Evolutionary conservation across 2,113 vertebrate genomes (phyloP).

Genomic region (Hippocampus zosterae): DNA sequence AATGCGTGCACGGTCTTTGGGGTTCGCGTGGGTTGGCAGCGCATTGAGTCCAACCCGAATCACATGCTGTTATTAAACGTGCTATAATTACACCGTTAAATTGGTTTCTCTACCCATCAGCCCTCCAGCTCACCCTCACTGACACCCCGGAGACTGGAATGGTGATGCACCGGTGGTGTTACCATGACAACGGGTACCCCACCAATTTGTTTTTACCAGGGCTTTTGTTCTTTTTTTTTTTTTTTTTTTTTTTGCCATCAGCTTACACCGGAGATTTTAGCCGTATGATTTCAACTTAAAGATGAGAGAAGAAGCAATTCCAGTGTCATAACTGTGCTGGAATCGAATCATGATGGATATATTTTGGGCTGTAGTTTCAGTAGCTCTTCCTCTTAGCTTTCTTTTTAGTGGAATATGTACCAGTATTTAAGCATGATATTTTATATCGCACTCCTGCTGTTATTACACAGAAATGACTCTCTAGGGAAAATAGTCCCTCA

Average conservation of each 20-base stretch:
- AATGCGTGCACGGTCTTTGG: neutral
- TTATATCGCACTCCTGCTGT: neutral
- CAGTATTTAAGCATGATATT: no score
- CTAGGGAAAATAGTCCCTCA: no score
- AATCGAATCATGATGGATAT: neutral
- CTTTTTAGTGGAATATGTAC: neutral
- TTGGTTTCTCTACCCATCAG: constrained; percentile 15
- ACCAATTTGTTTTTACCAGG: constrained; percentile 46
- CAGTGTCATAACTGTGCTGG: neutral
- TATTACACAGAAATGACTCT: neutral
- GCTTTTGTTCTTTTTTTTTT: constrained; percentile 52
- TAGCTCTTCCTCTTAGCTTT: neutral
- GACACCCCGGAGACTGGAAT: constrained; percentile 37
- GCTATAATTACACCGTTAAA: constrained; percentile 58
- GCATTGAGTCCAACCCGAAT: constrained; percentile 28
- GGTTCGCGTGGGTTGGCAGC: constrained; percentile 16
- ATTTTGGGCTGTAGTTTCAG: neutral
- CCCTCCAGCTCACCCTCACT: constrained; percentile 6
- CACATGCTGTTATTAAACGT: constrained; percentile 51
- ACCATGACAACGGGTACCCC: constrained; percentile 57
- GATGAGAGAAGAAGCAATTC: neutral
- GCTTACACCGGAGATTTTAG: neutral
- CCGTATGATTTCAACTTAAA: neutral
- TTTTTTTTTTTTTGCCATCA: constrained; percentile 48
- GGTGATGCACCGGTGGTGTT: constrained; percentile 39